Evolutionary conservation across 1,140 invertebrate species (phyloP), one percentile per base, ranked within the genome.

Genomic region (Asobara japonica): DNA sequence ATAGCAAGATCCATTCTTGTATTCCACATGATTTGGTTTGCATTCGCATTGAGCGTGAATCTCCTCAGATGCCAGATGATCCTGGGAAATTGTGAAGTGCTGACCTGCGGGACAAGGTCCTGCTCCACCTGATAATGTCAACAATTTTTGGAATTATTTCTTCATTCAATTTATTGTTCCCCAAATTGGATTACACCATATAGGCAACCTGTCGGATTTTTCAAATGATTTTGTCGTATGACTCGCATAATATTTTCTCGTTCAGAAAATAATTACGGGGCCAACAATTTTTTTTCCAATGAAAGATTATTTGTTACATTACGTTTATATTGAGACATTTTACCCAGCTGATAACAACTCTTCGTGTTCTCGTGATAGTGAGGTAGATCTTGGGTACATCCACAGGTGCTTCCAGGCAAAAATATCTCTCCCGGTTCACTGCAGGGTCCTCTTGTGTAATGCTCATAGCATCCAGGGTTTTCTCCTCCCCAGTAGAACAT

Each of bases 341-440:
- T 88, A 94, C 93, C 93, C 79, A 95, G 85, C 82, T 93, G 92
- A 82, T 92, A 95, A 82, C 94, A 95, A 79, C 90, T 90, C 51
- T 88, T 83, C 16, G 91, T 92, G 0, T 86, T 82, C 22, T 89
- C 87, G 78, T 94, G 89, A 82, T 92, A 95, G 77, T 95, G 93
- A 2, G 93, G 92, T 74, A 95, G 76, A 71, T 90, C 86, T 1
- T 82, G 73, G 67, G 91, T 88, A 75, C 94, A 95, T 22, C 93
- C 93, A 78, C 94, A 95, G 3, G 83, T 85, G 0, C 90, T 90
- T 5, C 91, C 91, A 0, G 94, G 93, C 66, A 95, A 82, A 82
- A 95, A 95, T 38, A 95, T 83, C 79, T 92, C 89, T 0, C 94
- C 94, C 1, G 87, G 88, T 79, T 92, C 90, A 31, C 89, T 89